Conservation (phyloP, 2,888 invertebrate genomes). For the Eupithecia vulgata region DNA sequence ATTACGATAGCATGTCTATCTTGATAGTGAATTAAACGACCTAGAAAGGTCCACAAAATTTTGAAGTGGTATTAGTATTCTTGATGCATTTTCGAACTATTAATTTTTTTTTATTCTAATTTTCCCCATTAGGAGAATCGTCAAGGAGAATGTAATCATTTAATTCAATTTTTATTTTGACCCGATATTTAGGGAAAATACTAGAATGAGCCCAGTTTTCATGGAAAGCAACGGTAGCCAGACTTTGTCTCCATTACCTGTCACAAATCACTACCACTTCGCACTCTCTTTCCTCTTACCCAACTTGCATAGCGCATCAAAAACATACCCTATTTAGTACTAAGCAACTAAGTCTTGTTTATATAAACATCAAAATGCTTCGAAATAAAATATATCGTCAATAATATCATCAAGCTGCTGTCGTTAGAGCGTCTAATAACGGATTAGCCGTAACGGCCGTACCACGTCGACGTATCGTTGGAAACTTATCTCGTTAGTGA, state of each 20-base stretch:
- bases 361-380: not conserved
- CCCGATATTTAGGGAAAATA: too few relatives aligned
- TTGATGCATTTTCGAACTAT: not conserved
- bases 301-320: too few relatives aligned
- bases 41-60: not conserved
- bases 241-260: not conserved
- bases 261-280: not conserved
- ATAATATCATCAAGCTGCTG: not conserved
- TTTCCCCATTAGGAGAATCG: too few relatives aligned
- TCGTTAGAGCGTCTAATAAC: slow-evolving; percentile 17
- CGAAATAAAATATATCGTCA: not conserved
- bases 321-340: not conserved
- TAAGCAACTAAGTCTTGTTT: not conserved
- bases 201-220: not conserved
- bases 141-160: too few relatives aligned
- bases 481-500: slow-evolving; percentile 78
- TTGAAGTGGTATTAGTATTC: not conserved
- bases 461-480: slow-evolving; percentile 55
- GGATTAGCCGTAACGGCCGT: slow-evolving; percentile 54
- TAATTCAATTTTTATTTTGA: too few relatives aligned
- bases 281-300: not conserved
- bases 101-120: too few relatives aligned
- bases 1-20: not conserved
- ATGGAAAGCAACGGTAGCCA: not conserved
- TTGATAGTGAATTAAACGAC: not conserved